Conservation (phyloP, 2,113 vertebrate genomes). For the Taxidea taxus region DNA sequence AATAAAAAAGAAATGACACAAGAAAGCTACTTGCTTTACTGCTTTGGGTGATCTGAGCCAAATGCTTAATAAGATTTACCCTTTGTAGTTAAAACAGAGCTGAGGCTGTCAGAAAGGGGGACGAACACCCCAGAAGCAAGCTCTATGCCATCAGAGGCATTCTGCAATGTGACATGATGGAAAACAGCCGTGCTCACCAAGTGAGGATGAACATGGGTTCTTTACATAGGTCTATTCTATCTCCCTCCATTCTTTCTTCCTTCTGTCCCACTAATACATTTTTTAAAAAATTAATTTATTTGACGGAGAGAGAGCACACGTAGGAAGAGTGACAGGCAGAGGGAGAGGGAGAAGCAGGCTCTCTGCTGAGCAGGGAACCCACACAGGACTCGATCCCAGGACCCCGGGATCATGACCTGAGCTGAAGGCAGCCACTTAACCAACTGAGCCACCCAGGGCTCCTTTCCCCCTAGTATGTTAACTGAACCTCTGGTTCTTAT, state of each 20-base stretch:
- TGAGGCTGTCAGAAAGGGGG: background rate
- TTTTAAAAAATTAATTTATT: no score
- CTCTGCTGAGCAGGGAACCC: no score
- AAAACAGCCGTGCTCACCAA: rapidly evolving
- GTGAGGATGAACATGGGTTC: rapidly evolving
- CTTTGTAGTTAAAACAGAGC: background rate
- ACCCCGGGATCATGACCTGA: no score
- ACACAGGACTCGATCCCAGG: no score
- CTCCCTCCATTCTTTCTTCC: background rate
- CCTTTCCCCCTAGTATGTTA: background rate
- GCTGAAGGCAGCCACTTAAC: no score
- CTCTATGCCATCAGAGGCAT: background rate
- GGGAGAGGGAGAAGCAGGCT: no score
- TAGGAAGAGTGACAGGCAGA: no score
- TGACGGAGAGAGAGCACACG: no score
- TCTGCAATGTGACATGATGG: rapidly evolving
- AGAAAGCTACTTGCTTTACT: constrained; percentile 59
- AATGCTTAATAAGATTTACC: constrained; percentile 11
- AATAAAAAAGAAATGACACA: constrained; percentile 56
- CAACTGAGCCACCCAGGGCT: no score
- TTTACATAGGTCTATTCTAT: rapidly evolving
- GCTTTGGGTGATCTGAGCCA: constrained; percentile 25
- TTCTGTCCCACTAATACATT: background rate
- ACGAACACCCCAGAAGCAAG: background rate
- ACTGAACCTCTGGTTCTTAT: background rate